These are phyloP conservation scores for Drosophila santomea DNA, from an alignment of 1,140 invertebrate species.

Conservation along the genomic window DNA sequence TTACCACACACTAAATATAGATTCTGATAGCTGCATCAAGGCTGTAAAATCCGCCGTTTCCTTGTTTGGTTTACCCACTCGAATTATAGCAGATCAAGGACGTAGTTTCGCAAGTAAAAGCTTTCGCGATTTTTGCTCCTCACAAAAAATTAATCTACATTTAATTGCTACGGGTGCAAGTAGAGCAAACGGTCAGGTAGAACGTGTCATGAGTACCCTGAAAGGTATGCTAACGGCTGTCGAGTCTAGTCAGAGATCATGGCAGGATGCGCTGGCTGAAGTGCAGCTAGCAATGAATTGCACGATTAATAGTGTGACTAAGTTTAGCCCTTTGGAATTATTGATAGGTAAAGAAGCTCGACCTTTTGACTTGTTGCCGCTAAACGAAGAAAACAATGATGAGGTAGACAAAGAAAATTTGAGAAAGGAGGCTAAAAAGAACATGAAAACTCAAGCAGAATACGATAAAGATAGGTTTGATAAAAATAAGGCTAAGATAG, in stretches of 20 bases:
- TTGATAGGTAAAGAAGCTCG: neutral
- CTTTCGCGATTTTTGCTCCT: constrained; percentile 7
- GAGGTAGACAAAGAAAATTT: neutral
- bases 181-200: neutral
- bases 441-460: neutral
- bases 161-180: neutral
- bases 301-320: neutral
- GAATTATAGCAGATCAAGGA: no score
- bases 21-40: constrained; percentile 1
- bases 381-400: no score
- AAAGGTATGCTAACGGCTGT: neutral
- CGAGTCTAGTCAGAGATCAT: neutral
- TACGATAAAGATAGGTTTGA: neutral
- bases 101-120: neutral
- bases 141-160: constrained; percentile 11
- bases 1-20: constrained; percentile 6
- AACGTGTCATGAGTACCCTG: neutral
- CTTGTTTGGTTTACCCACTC: no score
- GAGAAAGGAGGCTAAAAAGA: neutral
- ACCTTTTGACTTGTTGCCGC: no score
- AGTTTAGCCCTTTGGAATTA: neutral
- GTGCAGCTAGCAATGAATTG: neutral
- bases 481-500: neutral
- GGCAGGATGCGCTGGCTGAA: neutral
- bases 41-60: neutral